These are phyloP conservation scores for Drosophila ercepeae DNA, from an alignment of 1,140 invertebrate species.

Conservation along the genomic window DNA sequence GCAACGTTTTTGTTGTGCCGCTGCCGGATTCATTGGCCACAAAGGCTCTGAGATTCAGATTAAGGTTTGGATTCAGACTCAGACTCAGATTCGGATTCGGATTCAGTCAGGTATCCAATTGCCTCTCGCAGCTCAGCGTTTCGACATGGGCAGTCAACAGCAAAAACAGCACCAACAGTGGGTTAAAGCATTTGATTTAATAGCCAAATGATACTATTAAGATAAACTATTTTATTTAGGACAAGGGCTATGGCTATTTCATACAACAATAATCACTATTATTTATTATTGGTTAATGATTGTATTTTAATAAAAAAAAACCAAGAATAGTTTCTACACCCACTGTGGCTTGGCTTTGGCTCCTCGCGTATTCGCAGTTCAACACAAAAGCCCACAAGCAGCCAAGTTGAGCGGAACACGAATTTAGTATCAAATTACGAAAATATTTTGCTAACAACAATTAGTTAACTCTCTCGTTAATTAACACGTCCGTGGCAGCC, in stretches of 20 bases:
- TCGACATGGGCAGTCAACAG: slow-evolving; percentile 49
- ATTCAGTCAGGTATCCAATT: slow-evolving; percentile 68
- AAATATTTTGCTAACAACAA: slow-evolving; percentile 84
- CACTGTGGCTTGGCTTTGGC: slow-evolving; percentile 42
- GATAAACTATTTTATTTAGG: no score
- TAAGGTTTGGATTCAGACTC: slow-evolving; percentile 19
- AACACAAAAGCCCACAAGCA: slow-evolving; percentile 78
- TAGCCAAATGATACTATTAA: no score
- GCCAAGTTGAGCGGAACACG: slow-evolving; percentile 78
- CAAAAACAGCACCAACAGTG: slow-evolving; percentile 36
- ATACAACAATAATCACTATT: no score
- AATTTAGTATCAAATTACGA: slow-evolving; percentile 84
- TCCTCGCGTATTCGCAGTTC: slow-evolving; percentile 1
- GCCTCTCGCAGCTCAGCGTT: slow-evolving; percentile 44
- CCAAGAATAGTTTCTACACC: neutral
- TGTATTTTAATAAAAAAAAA: no score
- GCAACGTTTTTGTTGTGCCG: slow-evolving; percentile 52
- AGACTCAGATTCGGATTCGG: slow-evolving; percentile 24
- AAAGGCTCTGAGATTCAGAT: slow-evolving; percentile 49
- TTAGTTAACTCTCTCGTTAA: slow-evolving; percentile 84
- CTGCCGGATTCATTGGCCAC: slow-evolving; percentile 53
- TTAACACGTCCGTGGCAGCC: slow-evolving; percentile 80
- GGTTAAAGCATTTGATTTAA: neutral
- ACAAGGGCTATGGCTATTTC: no score
- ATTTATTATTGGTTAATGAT: no score